Evolutionary conservation across 2,888 invertebrate species (phyloP), one percentile per base, ranked within the genome.

Genomic region (Amblyjoppa fuscipennis): DNA sequence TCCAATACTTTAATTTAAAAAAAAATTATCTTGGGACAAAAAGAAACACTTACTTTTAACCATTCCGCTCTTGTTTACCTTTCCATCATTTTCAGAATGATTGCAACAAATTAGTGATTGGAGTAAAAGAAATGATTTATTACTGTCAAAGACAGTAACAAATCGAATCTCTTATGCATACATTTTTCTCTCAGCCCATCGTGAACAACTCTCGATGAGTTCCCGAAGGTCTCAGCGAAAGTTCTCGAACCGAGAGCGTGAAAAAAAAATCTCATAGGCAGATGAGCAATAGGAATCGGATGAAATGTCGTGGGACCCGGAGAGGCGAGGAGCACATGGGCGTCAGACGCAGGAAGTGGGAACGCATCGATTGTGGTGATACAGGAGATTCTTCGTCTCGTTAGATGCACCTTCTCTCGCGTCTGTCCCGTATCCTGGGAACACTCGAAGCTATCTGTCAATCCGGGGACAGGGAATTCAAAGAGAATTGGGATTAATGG

Each of bases 401-500:
- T 76, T 78, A 81, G 73, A 68, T 76, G 70, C 83, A 79, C 64
- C 85, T 81, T 84, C 25, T 84, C 85, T 80, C 64, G 66, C 69
- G 56, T 49, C 74, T 5, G 41, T 28, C 13, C 34, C 76, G 79
- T 87, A 89, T 90, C 93, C 91, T 93, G 94, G 93, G 93, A 93
- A 93, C 93, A 92, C 92, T 92, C 91, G 90, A 91, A 91, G 90
- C 93, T 92, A 94, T 93, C 93, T 93, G 94, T 94, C 94, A 94
- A 94, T 94, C 93, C 93, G 89, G 86, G 69, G 89, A 90, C 91
- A 90, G 88, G 90, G 90, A 92, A 91, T 92, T 93, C 91, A 93
- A 93, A 93, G 91, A 93, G 93, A 49, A 92, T 93, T 93, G 92
- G 93, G 93, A 93, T 94, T 94, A 94, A 93, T 94, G 93, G 93